Evolutionary conservation across 2,113 vertebrate genomes (phyloP).

Genomic region (Hydrochoerus hydrochaeris): DNA sequence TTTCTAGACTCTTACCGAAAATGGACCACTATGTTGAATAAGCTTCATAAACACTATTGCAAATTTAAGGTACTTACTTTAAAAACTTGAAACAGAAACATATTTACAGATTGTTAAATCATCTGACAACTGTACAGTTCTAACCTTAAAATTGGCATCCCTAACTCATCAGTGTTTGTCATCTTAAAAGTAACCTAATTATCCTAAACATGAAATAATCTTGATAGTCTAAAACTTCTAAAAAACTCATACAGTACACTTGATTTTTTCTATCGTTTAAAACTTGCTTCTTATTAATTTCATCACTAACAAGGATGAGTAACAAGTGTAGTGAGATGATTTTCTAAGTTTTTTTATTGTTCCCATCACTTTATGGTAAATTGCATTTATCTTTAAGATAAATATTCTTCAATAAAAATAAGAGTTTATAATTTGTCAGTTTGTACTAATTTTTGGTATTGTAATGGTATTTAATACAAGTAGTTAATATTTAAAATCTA

Average conservation of each 20-base stretch:
- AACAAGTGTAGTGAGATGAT: constrained; percentile 1
- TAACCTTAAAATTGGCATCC: constrained; percentile 22
- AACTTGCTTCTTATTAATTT: constrained; percentile 29
- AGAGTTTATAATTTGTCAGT: constrained; percentile 11
- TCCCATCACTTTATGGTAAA: constrained; percentile 45
- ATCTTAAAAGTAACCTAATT: not conserved
- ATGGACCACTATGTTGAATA: constrained; percentile 25
- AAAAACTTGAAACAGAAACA: constrained; percentile 37
- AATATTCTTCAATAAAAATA: constrained; percentile 49
- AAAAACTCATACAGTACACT: not conserved
- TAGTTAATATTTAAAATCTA: constrained; percentile 40
- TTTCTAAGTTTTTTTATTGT: constrained; percentile 46
- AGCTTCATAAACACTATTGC: constrained; percentile 35
- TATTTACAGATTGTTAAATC: constrained; percentile 31
- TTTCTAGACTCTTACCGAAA: constrained; percentile 45
- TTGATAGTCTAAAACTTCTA: constrained; percentile 24
- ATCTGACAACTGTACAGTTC: constrained; percentile 42
- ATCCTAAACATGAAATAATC: constrained; percentile 49
- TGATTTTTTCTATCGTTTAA: constrained; percentile 5
- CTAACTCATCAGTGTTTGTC: constrained; percentile 23
- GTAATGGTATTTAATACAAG: not conserved
- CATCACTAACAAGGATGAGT: constrained; percentile 18
- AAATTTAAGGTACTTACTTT: constrained; percentile 52
- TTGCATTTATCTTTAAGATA: constrained; percentile 41
- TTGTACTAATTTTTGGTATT: constrained; percentile 52